Evolutionary conservation across 1,140 invertebrate genomes (phyloP).

Genomic region (Pentalonia nigronervosa): DNA sequence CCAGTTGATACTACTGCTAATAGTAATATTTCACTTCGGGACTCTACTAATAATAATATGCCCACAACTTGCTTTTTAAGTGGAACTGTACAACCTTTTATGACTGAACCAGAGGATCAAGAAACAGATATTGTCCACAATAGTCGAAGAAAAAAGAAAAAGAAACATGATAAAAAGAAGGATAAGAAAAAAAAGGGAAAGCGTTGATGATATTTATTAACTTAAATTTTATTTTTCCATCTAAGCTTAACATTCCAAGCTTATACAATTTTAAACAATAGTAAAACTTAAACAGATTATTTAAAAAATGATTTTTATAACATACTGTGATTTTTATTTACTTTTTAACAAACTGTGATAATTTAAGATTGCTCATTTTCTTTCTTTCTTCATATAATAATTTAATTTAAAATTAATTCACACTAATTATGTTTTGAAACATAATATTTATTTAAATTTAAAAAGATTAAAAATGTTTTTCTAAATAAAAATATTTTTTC

Average conservation of each 20-base stretch:
- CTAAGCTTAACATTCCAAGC: constrained; percentile 43
- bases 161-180: constrained; percentile 50
- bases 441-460: background rate
- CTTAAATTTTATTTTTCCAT: constrained; percentile 8
- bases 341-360: constrained; percentile 57
- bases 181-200: constrained; percentile 53
- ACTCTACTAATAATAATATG: background rate
- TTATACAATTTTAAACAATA: constrained; percentile 34
- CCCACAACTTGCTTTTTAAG: too few relatives aligned
- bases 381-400: constrained; percentile 20
- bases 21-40: background rate
- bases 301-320: background rate
- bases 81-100: background rate
- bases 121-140: constrained; percentile 34
- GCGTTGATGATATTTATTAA: constrained; percentile 52
- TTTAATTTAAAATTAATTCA: background rate
- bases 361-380: constrained; percentile 53
- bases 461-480: too few relatives aligned
- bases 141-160: constrained; percentile 48
- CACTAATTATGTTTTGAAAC: background rate
- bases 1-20: background rate
- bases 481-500: background rate
- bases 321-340: constrained; percentile 53
- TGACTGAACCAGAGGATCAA: constrained; percentile 27
- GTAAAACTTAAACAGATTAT: background rate